Evolutionary conservation across 1,140 invertebrate genomes (phyloP).

Genomic region (Matsumurasca onukii): DNA sequence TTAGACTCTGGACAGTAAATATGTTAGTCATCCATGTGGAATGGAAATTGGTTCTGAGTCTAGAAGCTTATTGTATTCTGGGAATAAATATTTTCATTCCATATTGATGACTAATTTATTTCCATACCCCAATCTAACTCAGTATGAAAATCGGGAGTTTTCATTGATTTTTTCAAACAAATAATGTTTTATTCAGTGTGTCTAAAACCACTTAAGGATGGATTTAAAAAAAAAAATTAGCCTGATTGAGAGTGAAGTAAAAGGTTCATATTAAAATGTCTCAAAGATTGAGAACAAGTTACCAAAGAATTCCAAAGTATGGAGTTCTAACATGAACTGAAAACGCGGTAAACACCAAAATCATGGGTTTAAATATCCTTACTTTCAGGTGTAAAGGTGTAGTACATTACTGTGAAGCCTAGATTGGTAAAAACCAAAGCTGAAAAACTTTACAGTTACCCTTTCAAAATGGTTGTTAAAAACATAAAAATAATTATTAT

Average conservation of each 20-base stretch:
- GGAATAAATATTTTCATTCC: conserved; percentile 39
- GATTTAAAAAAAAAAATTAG: not conserved
- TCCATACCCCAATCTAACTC: not conserved
- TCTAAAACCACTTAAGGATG: not conserved
- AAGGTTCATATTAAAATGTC: not conserved
- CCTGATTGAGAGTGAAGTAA: not conserved
- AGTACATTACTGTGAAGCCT: too few relatives aligned
- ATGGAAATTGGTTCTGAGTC: conserved; percentile 51
- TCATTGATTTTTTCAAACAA: conserved; percentile 29
- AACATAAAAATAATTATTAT: too few relatives aligned
- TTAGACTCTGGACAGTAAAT: not conserved
- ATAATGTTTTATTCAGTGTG: conserved; percentile 9
- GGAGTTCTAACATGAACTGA: too few relatives aligned
- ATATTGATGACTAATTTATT: conserved; percentile 36
- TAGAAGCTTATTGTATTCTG: not conserved
- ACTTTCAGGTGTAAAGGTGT: too few relatives aligned
- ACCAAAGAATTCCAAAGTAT: too few relatives aligned
- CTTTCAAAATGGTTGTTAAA: too few relatives aligned
- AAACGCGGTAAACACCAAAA: too few relatives aligned
- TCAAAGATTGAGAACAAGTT: not conserved
- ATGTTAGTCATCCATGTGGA: conserved; percentile 15
- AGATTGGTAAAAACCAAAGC: too few relatives aligned
- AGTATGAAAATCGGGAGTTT: conserved; percentile 16
- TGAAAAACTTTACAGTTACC: too few relatives aligned
- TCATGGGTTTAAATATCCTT: too few relatives aligned